A percentile compares a stretch with the other conserved stretches of the same genome.
Conservation (phyloP, 2,888 invertebrate species). For the Octonoba sinensis region DNA sequence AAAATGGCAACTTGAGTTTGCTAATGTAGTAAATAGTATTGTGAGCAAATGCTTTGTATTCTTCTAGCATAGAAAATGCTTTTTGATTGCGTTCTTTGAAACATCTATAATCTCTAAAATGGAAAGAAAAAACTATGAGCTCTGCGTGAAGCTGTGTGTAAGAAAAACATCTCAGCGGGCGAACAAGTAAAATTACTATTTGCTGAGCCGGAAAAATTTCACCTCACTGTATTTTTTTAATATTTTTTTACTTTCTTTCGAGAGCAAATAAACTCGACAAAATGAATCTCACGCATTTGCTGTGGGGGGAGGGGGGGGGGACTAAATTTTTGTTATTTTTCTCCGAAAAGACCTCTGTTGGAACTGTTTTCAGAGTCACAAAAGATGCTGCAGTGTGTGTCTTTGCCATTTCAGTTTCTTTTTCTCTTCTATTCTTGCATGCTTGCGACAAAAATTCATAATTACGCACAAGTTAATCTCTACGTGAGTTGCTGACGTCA, state of each 20-base stretch:
- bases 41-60: slow-evolving; percentile 46
- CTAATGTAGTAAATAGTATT: slow-evolving; percentile 57
- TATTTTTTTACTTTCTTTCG: slow-evolving; percentile 32
- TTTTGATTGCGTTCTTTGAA: slow-evolving; percentile 55
- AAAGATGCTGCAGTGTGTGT: slow-evolving; percentile 38
- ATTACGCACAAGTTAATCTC: slow-evolving; percentile 53
- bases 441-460: slow-evolving; percentile 46
- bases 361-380: slow-evolving; percentile 14
- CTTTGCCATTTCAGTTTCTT: slow-evolving; percentile 28
- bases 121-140: slow-evolving; percentile 20
- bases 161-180: slow-evolving; percentile 51
- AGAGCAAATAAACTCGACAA: slow-evolving; percentile 60
- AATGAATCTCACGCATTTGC: slow-evolving; percentile 58
- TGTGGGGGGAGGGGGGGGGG: not conserved
- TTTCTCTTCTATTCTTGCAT: slow-evolving; percentile 9
- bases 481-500: slow-evolving; percentile 29
- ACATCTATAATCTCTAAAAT: slow-evolving; percentile 43
- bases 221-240: slow-evolving; percentile 34
- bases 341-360: slow-evolving; percentile 5
- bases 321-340: slow-evolving; percentile 6
- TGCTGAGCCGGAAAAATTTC: slow-evolving; percentile 62
- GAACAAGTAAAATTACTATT: slow-evolving; percentile 63
- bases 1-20: slow-evolving; percentile 17
- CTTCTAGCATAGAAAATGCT: slow-evolving; percentile 30
- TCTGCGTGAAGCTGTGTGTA: slow-evolving; percentile 24